Base-by-base conservation (phyloP, 2,888 invertebrate genomes). In the Drosophila seclusa region DNA sequence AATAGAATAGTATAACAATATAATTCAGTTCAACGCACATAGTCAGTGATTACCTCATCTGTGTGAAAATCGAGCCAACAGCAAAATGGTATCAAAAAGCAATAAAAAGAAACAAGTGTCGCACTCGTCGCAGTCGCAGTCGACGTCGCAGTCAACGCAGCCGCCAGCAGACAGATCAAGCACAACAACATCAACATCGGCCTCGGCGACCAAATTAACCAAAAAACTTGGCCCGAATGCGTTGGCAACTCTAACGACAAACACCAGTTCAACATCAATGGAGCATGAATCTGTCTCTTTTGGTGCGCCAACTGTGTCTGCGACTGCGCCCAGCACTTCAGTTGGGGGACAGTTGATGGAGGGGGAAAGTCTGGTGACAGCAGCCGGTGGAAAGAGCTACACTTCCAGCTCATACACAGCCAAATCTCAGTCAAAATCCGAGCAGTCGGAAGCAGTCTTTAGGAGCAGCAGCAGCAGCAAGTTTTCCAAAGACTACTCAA, bases 51-150 rank as follows among this genome's bases (percentile, higher is more conserved):
- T 87, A 87, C 89, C 87, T 87, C 87, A 87, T 80, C 74, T 80
- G 76, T 74, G 81, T 78, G 72, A 76, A 66, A 68, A 78, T 58
- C 34, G 53, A 55, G 45, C 69, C 48, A 73, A 48, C 76, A 85
- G 81, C 78, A 86, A 83, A 90, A 92, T 92, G 92, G 92, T 92
- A 80, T 92, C 92, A 78, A 92, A 91, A 83, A 90, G 73, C 73
- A 85, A 79, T 76, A 91, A 90, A 83, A 91, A 91, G 81, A 91
- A 90, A 87, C 83, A 82, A 85, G 86, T 85, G 83, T 77, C 87
- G 77, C 87, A 70, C 42, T 55, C 60, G 16, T 53, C 69, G 65
- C 49, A 52, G 79, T 60, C 65, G 67, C 65, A 53, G 62, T 42
- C 49, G 50, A 13, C 55, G 34, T 31, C 66, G 58, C 64, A 36